Base-by-base conservation (phyloP, 2,797 vertebrate species). In the Trematocara caparti region DNA sequence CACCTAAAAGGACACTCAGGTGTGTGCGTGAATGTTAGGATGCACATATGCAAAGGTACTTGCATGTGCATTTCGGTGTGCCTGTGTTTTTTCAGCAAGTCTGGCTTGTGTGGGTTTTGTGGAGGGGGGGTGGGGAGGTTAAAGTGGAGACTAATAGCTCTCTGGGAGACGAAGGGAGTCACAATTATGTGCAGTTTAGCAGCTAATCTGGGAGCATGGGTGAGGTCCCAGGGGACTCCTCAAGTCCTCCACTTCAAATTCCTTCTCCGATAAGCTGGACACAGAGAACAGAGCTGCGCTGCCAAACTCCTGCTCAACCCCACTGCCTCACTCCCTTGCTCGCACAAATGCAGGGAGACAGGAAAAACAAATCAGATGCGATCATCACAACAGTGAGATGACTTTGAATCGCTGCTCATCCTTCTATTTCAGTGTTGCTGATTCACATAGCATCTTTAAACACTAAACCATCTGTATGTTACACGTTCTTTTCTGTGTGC, bases 171-270 rank as follows among this genome's bases (percentile, higher is more conserved):
- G 96, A 93, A 93, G 96, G 96, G 96, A 97, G 97, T 97, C 96
- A 96, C 97, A 97, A 98, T 98, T 98, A 98, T 96, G 95, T 96
- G 95, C 96, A 97, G 96, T 98, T 98, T 96, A 97, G 96, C 96
- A 96, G 96, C 97, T 97, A 97, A 98, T 98, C 97, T 97, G 94
- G 93, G 95, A 95, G 96, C 95, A 97, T 97, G 97, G 96, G 96
- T 96, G 90, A 95, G 93, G 94, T 97, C 97, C 97, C 97, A 83
- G 92, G 97, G 96, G 97, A 96, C 92, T 96, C 96, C 96, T 95
- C 96, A 96, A 97, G 96, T 95, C 95, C 95, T 92, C 92, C 93
- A 96, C 97, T 97, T 97, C 95, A 97, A 98, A 97, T 98, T 97
- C 98, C 97, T 96, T 94, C 96, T 95, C 96, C 88, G 97, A 98